Evolutionary conservation across 35 echinoderm and acorn worm species (phyloP).

Genomic region (Amphiura filiformis): DNA sequence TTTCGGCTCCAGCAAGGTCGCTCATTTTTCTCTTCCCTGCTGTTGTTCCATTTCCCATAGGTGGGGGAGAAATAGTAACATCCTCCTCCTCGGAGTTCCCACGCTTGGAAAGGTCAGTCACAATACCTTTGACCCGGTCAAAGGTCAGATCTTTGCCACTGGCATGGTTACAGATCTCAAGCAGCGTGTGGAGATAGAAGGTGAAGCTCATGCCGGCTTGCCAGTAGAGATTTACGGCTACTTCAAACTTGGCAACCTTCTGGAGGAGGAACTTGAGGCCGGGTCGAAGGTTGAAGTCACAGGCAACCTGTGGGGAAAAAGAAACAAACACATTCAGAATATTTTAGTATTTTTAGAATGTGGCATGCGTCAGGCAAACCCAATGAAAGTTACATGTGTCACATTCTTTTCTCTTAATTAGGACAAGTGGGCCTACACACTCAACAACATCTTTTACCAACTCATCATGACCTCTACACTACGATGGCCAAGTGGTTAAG

Average conservation of each 20-base stretch:
- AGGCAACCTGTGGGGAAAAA: constrained; percentile 35
- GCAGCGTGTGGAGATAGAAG: constrained; percentile 93
- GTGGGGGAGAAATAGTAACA: not conserved
- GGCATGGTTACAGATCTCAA: constrained; percentile 90
- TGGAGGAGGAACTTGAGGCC: constrained; percentile 98
- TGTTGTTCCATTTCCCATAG: not conserved
- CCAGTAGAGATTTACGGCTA: constrained; percentile 92
- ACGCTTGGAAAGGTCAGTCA: constrained; percentile 33
- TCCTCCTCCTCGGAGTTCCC: constrained; percentile 4
- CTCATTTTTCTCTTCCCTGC: constrained; percentile 4
- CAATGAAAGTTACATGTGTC: no score
- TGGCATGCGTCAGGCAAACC: no score
- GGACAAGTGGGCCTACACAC: no score
- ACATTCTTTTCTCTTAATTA: no score
- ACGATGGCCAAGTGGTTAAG: no score
- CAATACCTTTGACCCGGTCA: constrained; percentile 58
- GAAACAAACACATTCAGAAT: no score
- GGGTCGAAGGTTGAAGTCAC: constrained; percentile 86
- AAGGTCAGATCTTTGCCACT: constrained; percentile 52
- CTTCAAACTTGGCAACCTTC: constrained; percentile 95
- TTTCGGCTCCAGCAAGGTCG: no score
- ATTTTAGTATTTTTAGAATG: no score
- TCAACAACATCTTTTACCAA: no score
- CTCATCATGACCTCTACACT: no score
- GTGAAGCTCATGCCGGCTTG: constrained; percentile 97